Evolutionary conservation across 2,113 vertebrate genomes (phyloP).

Genomic region (Myiopsitta monachus): DNA sequence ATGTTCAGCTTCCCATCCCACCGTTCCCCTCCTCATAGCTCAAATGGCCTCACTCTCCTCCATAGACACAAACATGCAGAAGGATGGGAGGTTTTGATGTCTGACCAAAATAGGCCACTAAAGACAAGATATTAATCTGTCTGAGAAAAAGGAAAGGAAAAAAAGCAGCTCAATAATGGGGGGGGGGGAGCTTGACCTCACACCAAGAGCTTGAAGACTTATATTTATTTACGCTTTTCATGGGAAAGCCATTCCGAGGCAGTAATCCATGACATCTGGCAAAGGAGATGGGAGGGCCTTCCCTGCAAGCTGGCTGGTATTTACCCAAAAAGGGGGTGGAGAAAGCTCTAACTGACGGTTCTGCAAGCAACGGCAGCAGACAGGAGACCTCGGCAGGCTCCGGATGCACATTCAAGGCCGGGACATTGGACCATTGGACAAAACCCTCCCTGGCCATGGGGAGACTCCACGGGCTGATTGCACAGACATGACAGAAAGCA

Average conservation of each 20-base stretch:
- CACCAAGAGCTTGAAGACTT: neutral
- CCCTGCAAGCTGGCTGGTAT: constrained; percentile 27
- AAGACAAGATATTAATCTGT: constrained; percentile 53
- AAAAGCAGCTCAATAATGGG: neutral
- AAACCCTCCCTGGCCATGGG: accelerated
- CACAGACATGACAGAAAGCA: neutral
- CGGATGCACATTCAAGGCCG: accelerated
- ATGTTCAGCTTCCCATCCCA: neutral
- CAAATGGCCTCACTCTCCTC: neutral
- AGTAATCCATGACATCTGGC: constrained; percentile 67
- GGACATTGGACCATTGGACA: neutral
- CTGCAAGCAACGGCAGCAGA: neutral
- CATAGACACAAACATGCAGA: accelerated
- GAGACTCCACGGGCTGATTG: accelerated
- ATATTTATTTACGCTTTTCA: constrained; percentile 67
- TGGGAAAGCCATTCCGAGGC: constrained; percentile 62
- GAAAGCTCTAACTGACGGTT: constrained; percentile 11
- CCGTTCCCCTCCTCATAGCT: neutral
- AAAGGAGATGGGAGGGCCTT: constrained; percentile 56
- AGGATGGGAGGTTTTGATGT: neutral
- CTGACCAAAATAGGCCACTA: constrained; percentile 3
- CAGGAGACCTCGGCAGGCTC: neutral
- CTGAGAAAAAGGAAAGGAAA: neutral
- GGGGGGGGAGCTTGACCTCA: constrained; percentile 46
- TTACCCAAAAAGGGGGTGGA: neutral